Evolutionary conservation across 2,888 invertebrate species (phyloP).

Genomic region (Dolichopus griseipennis): DNA sequence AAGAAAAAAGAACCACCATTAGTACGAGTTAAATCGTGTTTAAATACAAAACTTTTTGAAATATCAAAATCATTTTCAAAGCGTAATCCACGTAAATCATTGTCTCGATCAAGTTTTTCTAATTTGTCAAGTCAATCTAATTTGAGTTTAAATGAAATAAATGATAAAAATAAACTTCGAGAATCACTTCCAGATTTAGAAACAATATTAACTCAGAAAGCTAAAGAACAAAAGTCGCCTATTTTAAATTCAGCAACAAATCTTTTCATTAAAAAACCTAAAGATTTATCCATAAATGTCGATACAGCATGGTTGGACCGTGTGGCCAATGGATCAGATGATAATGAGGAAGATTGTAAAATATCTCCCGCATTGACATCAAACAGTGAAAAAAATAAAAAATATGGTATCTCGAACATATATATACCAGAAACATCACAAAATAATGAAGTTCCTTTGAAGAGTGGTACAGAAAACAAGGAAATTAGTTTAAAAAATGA

Average conservation of each 20-base stretch:
- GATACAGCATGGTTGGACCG: constrained; percentile 53
- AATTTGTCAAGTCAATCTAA: constrained; percentile 21
- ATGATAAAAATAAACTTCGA: constrained; percentile 14
- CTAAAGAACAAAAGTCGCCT: constrained; percentile 30
- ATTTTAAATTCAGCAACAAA: constrained; percentile 23
- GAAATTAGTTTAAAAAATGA: too few species aligned
- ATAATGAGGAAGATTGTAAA: constrained; percentile 12
- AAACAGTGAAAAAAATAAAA: constrained; percentile 18
- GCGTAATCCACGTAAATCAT: constrained; percentile 66
- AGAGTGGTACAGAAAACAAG: too few species aligned
- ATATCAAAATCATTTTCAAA: constrained; percentile 58
- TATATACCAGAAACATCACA: too few species aligned
- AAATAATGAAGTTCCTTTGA: too few species aligned
- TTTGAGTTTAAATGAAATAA: constrained; percentile 18
- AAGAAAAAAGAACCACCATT: constrained; percentile 23
- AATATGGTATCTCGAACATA: constrained; percentile 42
- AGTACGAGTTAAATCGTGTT: constrained; percentile 28
- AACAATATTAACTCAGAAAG: constrained; percentile 37
- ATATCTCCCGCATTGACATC: constrained; percentile 17
- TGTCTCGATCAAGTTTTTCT: constrained; percentile 34
- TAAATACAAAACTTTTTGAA: constrained; percentile 57
- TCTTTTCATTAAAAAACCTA: constrained; percentile 19
- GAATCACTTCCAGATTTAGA: constrained; percentile 39
- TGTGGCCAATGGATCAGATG: constrained; percentile 25
- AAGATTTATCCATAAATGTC: constrained; percentile 26